Evolutionary conservation across 2,113 vertebrate genomes (phyloP).

Genomic region (Charina bottae): DNA sequence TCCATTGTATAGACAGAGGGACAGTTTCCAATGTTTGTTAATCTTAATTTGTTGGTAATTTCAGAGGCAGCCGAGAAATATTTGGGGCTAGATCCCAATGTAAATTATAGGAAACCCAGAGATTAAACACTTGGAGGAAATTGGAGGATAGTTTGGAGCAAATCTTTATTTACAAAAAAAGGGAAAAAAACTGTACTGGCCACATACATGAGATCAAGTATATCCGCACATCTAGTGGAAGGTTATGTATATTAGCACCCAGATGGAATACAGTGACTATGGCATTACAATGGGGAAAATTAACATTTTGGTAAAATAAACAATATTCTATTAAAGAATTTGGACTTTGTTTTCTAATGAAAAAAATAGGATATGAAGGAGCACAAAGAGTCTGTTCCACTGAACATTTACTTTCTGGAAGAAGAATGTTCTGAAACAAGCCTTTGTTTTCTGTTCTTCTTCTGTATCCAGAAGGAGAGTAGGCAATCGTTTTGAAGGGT

Average conservation of each 20-base stretch:
- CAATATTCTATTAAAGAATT: background rate
- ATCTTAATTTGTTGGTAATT: background rate
- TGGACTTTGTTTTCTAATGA: background rate
- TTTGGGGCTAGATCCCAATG: background rate
- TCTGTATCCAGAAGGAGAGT: background rate
- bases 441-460: background rate
- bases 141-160: background rate
- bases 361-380: background rate
- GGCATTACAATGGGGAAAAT: background rate
- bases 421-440: background rate
- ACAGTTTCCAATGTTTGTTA: background rate
- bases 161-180: background rate
- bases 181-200: background rate
- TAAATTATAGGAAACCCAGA: background rate
- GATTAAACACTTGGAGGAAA: background rate
- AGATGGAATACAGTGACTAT: background rate
- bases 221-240: background rate
- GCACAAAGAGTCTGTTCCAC: background rate
- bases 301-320: background rate
- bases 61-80: background rate
- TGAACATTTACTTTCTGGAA: background rate
- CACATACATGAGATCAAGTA: background rate
- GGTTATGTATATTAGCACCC: background rate
- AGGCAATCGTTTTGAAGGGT: background rate
- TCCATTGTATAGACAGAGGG: background rate